These are phyloP conservation scores for Cephus sareptanus DNA, from an alignment of 2,888 invertebrate species.

Conservation along the genomic window DNA sequence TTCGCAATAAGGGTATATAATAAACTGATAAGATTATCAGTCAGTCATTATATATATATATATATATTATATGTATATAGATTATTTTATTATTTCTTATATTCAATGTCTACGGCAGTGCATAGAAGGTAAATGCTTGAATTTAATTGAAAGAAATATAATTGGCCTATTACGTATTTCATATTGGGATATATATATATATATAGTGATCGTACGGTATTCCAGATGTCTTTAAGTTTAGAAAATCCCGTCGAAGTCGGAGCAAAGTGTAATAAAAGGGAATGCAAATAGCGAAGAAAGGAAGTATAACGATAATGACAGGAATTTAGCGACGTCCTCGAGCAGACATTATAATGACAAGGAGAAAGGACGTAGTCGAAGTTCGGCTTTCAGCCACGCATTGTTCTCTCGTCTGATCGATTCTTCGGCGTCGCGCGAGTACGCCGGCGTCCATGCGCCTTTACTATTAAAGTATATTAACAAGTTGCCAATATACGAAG, in stretches of 20 bases:
- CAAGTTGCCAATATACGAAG: constrained; percentile 40
- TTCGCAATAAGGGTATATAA: no score
- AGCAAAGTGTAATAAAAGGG: background rate
- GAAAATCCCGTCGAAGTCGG: background rate
- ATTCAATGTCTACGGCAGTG: background rate
- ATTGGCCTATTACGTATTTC: background rate
- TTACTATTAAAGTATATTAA: constrained; percentile 28
- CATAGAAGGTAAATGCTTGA: background rate
- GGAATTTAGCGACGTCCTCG: background rate
- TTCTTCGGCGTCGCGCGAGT: background rate
- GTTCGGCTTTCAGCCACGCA: background rate
- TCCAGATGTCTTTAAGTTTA: background rate
- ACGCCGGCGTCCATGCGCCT: background rate
- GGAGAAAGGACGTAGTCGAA: background rate
- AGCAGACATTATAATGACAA: background rate
- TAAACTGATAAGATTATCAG: no score
- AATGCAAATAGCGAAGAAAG: background rate
- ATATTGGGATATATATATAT: background rate
- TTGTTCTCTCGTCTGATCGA: background rate
- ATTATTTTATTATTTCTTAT: background rate
- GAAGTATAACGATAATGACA: background rate
- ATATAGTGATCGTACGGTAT: no score
- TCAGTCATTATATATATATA: no score
- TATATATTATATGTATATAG: background rate
- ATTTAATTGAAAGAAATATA: background rate